Evolutionary conservation across 1,140 invertebrate species (phyloP).

Genomic region (Charaxes varanes): DNA sequence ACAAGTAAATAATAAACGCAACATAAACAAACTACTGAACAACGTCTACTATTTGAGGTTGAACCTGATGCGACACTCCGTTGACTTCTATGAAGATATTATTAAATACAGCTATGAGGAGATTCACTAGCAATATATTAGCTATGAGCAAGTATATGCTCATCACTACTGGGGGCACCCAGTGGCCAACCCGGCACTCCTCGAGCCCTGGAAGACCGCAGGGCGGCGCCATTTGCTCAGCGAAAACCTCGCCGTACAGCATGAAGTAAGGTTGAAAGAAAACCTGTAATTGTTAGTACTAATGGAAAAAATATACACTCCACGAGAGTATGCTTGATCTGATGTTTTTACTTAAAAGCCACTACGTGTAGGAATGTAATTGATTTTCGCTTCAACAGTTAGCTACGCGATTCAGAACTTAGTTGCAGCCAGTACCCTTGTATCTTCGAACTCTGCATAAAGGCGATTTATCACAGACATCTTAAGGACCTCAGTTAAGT

Average conservation of each 20-base stretch:
- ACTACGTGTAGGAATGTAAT: too few relatives aligned
- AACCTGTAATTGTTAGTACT: constrained; percentile 77
- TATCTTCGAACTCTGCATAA: too few relatives aligned
- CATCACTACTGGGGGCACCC: constrained; percentile 97
- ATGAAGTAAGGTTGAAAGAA: constrained; percentile 98
- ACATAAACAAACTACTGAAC: constrained; percentile 28
- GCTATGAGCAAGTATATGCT: constrained; percentile 95
- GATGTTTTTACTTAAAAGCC: too few relatives aligned
- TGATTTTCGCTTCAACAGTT: too few relatives aligned
- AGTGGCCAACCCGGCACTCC: constrained; percentile 89
- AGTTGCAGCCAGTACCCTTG: too few relatives aligned
- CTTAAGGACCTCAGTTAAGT: too few relatives aligned
- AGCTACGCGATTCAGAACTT: too few relatives aligned
- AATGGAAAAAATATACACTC: too few relatives aligned
- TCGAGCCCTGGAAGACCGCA: constrained; percentile 82
- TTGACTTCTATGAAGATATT: constrained; percentile 98
- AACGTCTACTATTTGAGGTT: constrained; percentile 35
- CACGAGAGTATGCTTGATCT: too few relatives aligned
- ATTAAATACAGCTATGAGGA: constrained; percentile 98
- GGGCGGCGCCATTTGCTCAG: constrained; percentile 90
- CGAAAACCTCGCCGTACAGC: constrained; percentile 98
- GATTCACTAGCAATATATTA: constrained; percentile 96
- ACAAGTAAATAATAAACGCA: constrained; percentile 5
- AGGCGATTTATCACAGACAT: too few relatives aligned
- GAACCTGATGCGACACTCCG: constrained; percentile 91